Evolutionary conservation across 2,888 invertebrate genomes (phyloP), one percentile per base, ranked within the genome.

Genomic region (Phrixothrix hirtus): DNA sequence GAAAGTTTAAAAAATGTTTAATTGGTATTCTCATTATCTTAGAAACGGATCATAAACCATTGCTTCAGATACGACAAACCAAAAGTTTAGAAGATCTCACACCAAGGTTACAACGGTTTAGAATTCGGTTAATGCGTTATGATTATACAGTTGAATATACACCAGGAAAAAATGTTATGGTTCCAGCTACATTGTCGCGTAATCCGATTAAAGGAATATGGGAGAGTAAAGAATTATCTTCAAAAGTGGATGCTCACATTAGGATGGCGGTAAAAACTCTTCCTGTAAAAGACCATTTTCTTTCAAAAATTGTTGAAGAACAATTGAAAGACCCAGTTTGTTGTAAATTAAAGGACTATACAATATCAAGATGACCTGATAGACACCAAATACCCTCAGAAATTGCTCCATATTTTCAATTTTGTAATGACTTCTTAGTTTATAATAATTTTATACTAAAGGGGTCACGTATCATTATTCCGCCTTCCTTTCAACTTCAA

Each of bases 51-150:
- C 34, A 34, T 9, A 34, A 44, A 5, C 44, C 34, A 6, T 26
- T 44, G 11, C 11, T 35, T n/a, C 16, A 15, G 15, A 17, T 35
- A 2, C 11, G 1, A 10, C 16, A 35, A 4, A 13, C 7, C 3
- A 74, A 73, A 52, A 52, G 64, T 11, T 48, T 74, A 10, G 64
- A 64, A 36, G 69, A 70, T 6, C 49, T 75, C 2, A 65, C 72
- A 1, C 66, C 72, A 2, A 48, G 73, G 36, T 43, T 75, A 9
- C 72, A 75, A 49, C 36, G 71, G 21, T 64, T 75, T 13, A 53
- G 69, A 30, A 59, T 72, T 50, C 44, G 65, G 7, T 44, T 71
- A 2, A 60, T 68, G 61, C 16, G 66, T 9, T 73, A 59, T 45
- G 41, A 57, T 29, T 72, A 61, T 44, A 34, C 27, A 1, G 58